A percentile compares a stretch with the other conserved stretches of the same genome.
Evolutionary conservation across 2,113 vertebrate genomes (phyloP).

Genomic region (Salvelinus fontinalis): DNA sequence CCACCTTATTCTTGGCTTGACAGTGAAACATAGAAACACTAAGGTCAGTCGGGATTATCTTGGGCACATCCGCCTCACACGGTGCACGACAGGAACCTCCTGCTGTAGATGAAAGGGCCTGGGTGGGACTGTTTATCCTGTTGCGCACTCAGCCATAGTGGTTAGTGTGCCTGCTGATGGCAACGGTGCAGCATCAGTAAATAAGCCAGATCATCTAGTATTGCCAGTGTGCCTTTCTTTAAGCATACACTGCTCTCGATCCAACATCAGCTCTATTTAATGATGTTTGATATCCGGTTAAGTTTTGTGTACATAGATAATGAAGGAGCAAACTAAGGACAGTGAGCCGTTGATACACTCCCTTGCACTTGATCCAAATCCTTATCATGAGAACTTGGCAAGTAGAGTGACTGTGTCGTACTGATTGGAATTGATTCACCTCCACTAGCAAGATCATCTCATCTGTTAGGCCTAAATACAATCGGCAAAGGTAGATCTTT

Average conservation of each 20-base stretch:
- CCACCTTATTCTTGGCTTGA: neutral
- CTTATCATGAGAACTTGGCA: neutral
- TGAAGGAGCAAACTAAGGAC: neutral
- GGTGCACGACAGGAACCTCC: conserved; percentile 31
- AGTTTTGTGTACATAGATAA: conserved; percentile 6
- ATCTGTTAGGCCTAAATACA: too few relatives aligned
- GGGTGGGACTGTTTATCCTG: conserved; percentile 42
- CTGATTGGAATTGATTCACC: neutral
- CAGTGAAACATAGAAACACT: neutral
- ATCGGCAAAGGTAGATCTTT: neutral
- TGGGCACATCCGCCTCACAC: conserved; percentile 17
- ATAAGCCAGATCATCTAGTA: conserved; percentile 5
- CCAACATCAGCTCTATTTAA: neutral
- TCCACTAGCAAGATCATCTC: neutral
- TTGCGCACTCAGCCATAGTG: conserved; percentile 12
- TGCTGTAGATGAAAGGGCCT: conserved; percentile 33
- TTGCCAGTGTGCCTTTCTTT: conserved; percentile 19
- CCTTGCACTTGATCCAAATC: neutral
- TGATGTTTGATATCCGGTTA: conserved; percentile 3
- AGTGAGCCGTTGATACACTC: neutral
- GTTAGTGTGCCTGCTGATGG: conserved; percentile 26
- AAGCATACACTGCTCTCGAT: neutral
- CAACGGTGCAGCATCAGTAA: conserved; percentile 15
- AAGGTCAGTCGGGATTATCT: conserved; percentile 21
- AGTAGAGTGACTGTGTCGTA: neutral